phyloP scores from a whole-genome alignment of 2,888 invertebrate genomes.

The Nephrotoma appendiculata region DNA sequence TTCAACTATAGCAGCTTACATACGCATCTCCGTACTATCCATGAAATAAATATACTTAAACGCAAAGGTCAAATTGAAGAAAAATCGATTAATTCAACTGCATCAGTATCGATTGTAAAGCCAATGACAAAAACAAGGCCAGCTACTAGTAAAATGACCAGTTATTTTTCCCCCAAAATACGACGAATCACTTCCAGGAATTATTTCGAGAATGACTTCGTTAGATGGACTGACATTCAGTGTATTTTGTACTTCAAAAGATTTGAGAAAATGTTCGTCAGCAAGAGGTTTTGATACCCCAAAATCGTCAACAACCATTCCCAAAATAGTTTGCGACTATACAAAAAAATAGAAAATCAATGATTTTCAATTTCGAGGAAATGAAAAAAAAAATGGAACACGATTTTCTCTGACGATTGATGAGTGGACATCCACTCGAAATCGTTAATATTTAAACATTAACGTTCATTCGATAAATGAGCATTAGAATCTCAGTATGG shows the following conservation, averaged over 20 bases:
- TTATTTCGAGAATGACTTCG: background rate
- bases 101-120: no score
- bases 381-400: background rate
- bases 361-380: background rate
- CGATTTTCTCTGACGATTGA: background rate
- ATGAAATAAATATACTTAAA: no score
- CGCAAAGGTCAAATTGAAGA: no score
- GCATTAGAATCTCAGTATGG: background rate
- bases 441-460: background rate
- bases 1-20: no score
- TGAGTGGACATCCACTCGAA: background rate
- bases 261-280: background rate
- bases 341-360: background rate
- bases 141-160: no score
- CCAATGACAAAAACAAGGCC: no score
- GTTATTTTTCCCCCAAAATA: background rate
- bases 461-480: background rate
- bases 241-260: background rate
- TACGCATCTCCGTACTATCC: no score
- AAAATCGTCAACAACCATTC: background rate
- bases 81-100: no score
- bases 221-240: background rate
- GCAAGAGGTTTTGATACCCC: background rate
- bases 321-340: background rate
- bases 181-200: background rate